phyloP scores from a whole-genome alignment of 2,113 vertebrate species.

The Calonectris borealis region DNA sequence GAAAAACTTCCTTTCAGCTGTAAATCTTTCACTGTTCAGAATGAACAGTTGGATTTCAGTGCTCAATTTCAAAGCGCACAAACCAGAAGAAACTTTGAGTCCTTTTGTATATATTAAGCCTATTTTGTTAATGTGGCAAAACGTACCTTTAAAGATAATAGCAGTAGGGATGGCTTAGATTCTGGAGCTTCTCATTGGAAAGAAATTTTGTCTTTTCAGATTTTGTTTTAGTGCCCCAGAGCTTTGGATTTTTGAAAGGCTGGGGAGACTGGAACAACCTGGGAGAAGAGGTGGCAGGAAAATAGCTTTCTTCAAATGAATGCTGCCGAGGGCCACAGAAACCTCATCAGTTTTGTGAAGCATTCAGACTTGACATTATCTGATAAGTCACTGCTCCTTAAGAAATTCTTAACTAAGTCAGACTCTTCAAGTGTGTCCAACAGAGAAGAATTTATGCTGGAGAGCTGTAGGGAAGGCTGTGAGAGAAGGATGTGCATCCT shows the following conservation, averaged over 20 bases:
- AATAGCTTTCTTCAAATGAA: not conserved
- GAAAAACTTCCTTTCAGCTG: not conserved
- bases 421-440: not conserved
- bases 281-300: not conserved
- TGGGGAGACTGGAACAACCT: not conserved
- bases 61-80: not conserved
- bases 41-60: not conserved
- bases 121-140: not conserved
- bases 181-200: not conserved
- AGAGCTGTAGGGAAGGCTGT: not conserved
- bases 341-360: not conserved
- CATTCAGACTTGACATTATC: not conserved
- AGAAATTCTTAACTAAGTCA: not conserved
- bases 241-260: not conserved
- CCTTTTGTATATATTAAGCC: not conserved
- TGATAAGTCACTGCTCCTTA: not conserved
- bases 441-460: not conserved
- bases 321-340: not conserved
- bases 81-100: not conserved
- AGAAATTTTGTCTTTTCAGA: not conserved
- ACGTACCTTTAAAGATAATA: not conserved
- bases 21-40: not conserved
- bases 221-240: not conserved
- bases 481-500: not conserved
- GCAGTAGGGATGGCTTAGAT: not conserved